These are phyloP conservation scores for Chrysodeixis includens DNA, from an alignment of 2,888 invertebrate genomes.

Conservation along the genomic window DNA sequence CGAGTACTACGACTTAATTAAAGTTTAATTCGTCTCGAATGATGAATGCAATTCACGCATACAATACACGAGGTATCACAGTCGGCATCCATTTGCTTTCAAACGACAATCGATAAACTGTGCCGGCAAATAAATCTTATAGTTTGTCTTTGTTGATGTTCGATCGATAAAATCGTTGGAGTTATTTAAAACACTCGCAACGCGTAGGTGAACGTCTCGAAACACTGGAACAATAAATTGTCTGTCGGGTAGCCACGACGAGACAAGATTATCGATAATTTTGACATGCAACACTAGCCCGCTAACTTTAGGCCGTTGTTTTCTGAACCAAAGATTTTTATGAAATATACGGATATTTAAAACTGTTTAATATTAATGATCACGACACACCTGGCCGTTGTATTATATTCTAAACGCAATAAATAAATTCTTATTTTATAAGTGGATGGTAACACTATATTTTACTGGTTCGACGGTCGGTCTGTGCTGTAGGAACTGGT, in stretches of 20 bases:
- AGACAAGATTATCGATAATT: constrained; percentile 74
- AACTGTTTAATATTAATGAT: constrained; percentile 72
- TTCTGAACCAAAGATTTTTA: constrained; percentile 21
- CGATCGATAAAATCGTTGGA: constrained; percentile 74
- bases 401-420: constrained; percentile 57
- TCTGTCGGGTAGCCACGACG: constrained; percentile 63
- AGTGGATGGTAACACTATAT: constrained; percentile 55
- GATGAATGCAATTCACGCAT: constrained; percentile 23
- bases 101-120: constrained; percentile 39
- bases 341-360: constrained; percentile 24
- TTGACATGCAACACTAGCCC: constrained; percentile 66
- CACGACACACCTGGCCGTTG: constrained; percentile 71
- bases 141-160: constrained; percentile 61
- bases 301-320: constrained; percentile 11
- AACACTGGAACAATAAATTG: constrained; percentile 77
- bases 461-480: constrained; percentile 55
- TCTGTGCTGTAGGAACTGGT: constrained; percentile 71
- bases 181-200: constrained; percentile 74
- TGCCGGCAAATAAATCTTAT: constrained; percentile 46
- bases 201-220: constrained; percentile 73
- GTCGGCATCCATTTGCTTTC: constrained; percentile 37
- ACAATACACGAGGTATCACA: constrained; percentile 9
- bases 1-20: constrained; percentile 39
- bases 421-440: constrained; percentile 58
- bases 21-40: constrained; percentile 30